Percentiles rank a stretch among this genome's conserved stretches.
Conservation (phyloP, 1,140 invertebrate genomes). For the Goniozus legneri region DNA sequence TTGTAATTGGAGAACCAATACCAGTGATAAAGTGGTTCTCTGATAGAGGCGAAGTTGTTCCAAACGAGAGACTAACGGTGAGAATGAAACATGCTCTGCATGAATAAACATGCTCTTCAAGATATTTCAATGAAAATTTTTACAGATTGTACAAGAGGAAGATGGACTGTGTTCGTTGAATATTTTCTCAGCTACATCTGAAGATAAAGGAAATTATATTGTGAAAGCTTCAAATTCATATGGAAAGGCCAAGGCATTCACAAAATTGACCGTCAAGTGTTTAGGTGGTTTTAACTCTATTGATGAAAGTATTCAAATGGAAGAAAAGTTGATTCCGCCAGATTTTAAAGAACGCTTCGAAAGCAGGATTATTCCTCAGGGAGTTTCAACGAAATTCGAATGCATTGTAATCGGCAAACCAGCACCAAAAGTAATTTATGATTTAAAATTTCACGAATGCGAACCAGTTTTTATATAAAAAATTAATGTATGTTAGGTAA, state of each 20-base stretch:
- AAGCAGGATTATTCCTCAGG: constrained; percentile 54
- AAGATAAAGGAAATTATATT: constrained; percentile 75
- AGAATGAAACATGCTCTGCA: too few species aligned
- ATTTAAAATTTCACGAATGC: constrained; percentile 2
- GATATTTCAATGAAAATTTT: constrained; percentile 3
- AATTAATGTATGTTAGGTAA: not conserved
- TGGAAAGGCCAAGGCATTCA: constrained; percentile 79
- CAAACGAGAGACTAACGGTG: constrained; percentile 55
- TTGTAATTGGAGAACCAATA: constrained; percentile 68
- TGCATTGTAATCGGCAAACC: constrained; percentile 70
- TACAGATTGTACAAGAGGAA: constrained; percentile 49
- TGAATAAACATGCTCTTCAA: too few species aligned
- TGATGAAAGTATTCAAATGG: constrained; percentile 52
- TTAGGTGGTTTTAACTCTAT: constrained; percentile 46
- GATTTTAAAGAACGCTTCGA: constrained; percentile 65
- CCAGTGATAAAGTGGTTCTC: constrained; percentile 72
- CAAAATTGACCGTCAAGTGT: constrained; percentile 70
- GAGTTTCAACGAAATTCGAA: constrained; percentile 66
- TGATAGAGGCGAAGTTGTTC: constrained; percentile 63
- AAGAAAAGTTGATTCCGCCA: constrained; percentile 61
- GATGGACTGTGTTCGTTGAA: constrained; percentile 59
- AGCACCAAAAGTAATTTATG: constrained; percentile 62
- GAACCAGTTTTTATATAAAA: too few species aligned
- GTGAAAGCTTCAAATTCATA: constrained; percentile 68
- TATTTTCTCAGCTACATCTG: constrained; percentile 57